Evolutionary conservation across 2,888 invertebrate genomes (phyloP), one percentile per base, ranked within the genome.

Genomic region (Cotesia congregata): DNA sequence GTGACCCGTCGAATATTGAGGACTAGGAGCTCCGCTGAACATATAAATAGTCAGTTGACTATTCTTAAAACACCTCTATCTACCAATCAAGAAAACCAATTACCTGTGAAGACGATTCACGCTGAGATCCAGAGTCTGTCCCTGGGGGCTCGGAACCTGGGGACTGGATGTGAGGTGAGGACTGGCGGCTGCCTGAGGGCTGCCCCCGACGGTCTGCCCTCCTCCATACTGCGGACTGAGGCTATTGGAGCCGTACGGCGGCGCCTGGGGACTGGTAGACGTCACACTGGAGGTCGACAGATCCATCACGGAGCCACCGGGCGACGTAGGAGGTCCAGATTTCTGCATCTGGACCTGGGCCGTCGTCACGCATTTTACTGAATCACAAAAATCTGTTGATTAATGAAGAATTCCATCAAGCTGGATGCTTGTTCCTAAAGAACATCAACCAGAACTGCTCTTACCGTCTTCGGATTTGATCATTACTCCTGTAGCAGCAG

Each of bases 131-230:
- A 96, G 92, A 85, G 96, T 96, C 90, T 96, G 96, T 85, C 96
- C 96, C 91, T 96, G 96, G 80, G 96, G 96, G 91, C 96, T 96
- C 87, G 96, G 96, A 90, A 96, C 96, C 92, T 96, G 95, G 82
- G 96, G 96, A 91, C 96, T 96, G 87, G 95, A 94, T 83, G 95
- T 94, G 84, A 94, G 93, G 88, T 94, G 94, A 81, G 96, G 96
- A 90, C 95, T 96, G 82, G 95, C 94, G 83, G 95, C 95, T 78
- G 95, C 95, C 90, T 95, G 95, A 82, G 96, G 96, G 90, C 95
- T 95, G 84, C 95, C 94, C 81, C 94, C 93, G 77, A 93, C 93
- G 81, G 94, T 92, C 87, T 93, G 93, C 83, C 93, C 93, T 85
- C 92, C 91, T 82, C 93, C 93, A 90, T 94, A 94, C 88, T 94